Base-by-base conservation (phyloP, 2,113 vertebrate species). In the Hymenochirus boettgeri region DNA sequence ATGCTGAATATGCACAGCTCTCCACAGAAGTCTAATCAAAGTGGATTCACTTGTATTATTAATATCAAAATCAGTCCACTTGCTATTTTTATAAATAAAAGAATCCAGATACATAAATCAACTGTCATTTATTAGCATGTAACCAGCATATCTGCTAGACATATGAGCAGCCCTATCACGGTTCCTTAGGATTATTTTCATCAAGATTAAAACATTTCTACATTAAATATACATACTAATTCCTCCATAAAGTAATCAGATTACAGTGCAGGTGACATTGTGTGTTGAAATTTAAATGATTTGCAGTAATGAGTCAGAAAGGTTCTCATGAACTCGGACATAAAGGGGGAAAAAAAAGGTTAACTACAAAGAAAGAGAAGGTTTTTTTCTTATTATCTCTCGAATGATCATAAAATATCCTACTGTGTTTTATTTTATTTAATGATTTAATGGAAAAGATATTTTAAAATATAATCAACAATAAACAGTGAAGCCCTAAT, bases 11-110 rank as follows among this genome's bases (percentile, higher is more conserved):
- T 98, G 93, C 93, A 92, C 92, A 88, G 90, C 91, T 93, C 94
- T 94, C 93, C 88, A 90, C 91, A 90, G 92, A 92, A 93, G 91
- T 94, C 93, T 97, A 98, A 99, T 98, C 95, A 99, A 98, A 99
- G 95, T 98, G 92, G 95, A 99, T 96, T 95, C 95, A 96, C 95
- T 99, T 99, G 93, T 99, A 99, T 99, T 99, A 99, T 98, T 99
- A 97, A 99, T 99, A 98, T 95, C 93, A 93, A 94, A 96, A 99
- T 98, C 95, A 94, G 95, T 92, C 93, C 89, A 91, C 94, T 96
- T 97, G 94, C 94, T 96, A 93, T 96, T 97, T 98, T 95, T 95
- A 99, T 99, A 97, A 98, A 99, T 98, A 98, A 99, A 99, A 98
- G 93, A 98, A 97, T 97, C 94, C 93, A 96, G 93, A 95, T 93